Base-by-base conservation (phyloP, 2,888 invertebrate genomes). In the Phlogophora meticulosa region DNA sequence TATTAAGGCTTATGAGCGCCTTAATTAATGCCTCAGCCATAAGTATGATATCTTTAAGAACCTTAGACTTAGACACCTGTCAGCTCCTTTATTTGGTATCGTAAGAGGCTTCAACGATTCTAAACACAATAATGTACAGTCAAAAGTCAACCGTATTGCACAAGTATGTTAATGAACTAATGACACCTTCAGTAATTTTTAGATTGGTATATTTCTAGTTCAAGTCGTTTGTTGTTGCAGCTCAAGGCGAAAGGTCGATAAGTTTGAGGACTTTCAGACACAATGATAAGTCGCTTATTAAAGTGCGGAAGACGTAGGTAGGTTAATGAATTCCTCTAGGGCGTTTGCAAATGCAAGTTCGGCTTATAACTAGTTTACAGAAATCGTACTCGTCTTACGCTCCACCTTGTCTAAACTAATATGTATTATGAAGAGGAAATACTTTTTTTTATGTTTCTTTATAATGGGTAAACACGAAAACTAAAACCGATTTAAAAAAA, bases 231-330 rank as follows among this genome's bases (percentile, higher is more conserved):
- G 17, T 32, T 38, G 9, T 32, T 36, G 5, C n/a, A 43, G 17
- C 11, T 62, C 24, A 4, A 68, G 38, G 13, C 1, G 15, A 46
- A 56, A 69, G 57, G 70, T 57, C 46, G 13, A 40, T 56, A 34
- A 46, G 38, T 70, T 69, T 48, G 24, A 48, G 58, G 46, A 20
- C 45, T 36, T 45, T 62, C 24, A 5, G 15, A 34, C 10, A 56
- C 56, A 69, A 67, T 68, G 24, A n/a, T 32, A 56, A 13, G 43
- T 20, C 15, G 24, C 20, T 36, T 34, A 24, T 11, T 36, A 22
- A 11, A 60, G n/a, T 34, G 17, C 38, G 32, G 49, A 51, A 49
- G 11, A 24, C n/a, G n/a, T n/a, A n/a, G n/a, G n/a, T n/a, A n/a
- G n/a, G n/a, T n/a, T n/a, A 55, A n/a, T 4, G 13, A 20, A 7